Percentiles rank a stretch among this genome's conserved stretches.
phyloP scores from a whole-genome alignment of 2,113 vertebrate genomes.

The Myotis brandtii region DNA sequence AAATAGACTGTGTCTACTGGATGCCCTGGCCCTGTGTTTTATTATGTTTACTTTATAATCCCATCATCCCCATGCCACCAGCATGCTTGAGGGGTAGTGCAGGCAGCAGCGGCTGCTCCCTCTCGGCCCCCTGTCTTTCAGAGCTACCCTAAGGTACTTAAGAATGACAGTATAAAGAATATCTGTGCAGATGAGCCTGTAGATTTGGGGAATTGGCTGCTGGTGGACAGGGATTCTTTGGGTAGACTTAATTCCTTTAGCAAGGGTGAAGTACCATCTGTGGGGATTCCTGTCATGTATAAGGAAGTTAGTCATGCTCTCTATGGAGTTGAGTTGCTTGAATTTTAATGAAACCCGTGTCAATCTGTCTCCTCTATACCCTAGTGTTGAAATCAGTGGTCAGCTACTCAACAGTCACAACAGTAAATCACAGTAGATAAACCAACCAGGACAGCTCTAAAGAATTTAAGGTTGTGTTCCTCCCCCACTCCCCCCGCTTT shows the following conservation, averaged over 20 bases:
- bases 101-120: conserved; percentile 84
- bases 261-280: conserved; percentile 87
- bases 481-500: not conserved
- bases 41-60: conserved; percentile 90
- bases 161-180: conserved; percentile 91
- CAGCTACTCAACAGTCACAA: conserved; percentile 86
- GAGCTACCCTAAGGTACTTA: conserved; percentile 88
- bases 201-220: conserved; percentile 88
- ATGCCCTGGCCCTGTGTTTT: conserved; percentile 85
- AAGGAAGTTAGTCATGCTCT: conserved; percentile 88
- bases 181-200: conserved; percentile 88
- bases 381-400: conserved; percentile 85
- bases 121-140: conserved; percentile 87
- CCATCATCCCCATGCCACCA: conserved; percentile 86
- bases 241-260: conserved; percentile 88
- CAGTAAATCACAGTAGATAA: conserved; percentile 84
- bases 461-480: conserved; percentile 64
- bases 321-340: conserved; percentile 85
- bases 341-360: conserved; percentile 89
- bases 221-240: conserved; percentile 87
- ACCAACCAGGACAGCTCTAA: conserved; percentile 71
- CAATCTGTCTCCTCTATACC: conserved; percentile 85
- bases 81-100: conserved; percentile 86
- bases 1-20: conserved; percentile 82
- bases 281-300: conserved; percentile 89